Evolutionary conservation across 2,888 invertebrate species (phyloP).

Genomic region (Eristalis arbustorum): DNA sequence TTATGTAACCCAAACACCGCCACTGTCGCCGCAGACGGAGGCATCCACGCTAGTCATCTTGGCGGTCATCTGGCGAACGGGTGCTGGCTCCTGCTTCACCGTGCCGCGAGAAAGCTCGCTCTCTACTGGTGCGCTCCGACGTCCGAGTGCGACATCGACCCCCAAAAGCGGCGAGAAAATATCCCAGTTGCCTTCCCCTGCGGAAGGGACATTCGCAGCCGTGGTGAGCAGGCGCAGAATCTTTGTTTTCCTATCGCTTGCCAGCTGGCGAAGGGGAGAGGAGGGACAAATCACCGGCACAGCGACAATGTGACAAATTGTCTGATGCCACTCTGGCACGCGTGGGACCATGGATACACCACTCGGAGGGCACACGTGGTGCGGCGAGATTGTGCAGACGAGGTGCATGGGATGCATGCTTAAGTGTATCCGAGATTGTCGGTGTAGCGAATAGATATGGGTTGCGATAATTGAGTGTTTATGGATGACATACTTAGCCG

Average conservation of each 20-base stretch:
- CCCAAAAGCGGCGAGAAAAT: constrained; percentile 21
- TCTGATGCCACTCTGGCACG: constrained; percentile 17
- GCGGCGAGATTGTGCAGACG: background rate
- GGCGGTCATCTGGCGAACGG: background rate
- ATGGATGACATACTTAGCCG: constrained; percentile 1
- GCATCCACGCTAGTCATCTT: background rate
- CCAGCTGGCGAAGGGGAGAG: background rate
- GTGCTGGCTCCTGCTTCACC: background rate
- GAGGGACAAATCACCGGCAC: constrained; percentile 38
- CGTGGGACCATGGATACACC: constrained; percentile 1
- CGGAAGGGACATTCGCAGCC: background rate
- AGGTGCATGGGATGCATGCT: constrained; percentile 22
- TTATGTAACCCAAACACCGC: constrained; percentile 45
- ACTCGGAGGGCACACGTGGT: constrained; percentile 18
- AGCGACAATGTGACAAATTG: constrained; percentile 42
- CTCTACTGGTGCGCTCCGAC: constrained; percentile 25
- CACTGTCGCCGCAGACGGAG: background rate
- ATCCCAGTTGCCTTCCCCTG: constrained; percentile 8
- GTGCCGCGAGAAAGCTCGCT: constrained; percentile 47
- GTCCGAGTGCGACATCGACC: constrained; percentile 18
- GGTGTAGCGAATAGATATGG: constrained; percentile 21
- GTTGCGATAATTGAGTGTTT: constrained; percentile 42
- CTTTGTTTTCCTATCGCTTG: constrained; percentile 18
- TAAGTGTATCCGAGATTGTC: constrained; percentile 25
- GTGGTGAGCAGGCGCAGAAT: constrained; percentile 40